These are phyloP conservation scores for Hirtodrosophila duncani DNA, from an alignment of 2,888 invertebrate species.

Conservation along the genomic window DNA sequence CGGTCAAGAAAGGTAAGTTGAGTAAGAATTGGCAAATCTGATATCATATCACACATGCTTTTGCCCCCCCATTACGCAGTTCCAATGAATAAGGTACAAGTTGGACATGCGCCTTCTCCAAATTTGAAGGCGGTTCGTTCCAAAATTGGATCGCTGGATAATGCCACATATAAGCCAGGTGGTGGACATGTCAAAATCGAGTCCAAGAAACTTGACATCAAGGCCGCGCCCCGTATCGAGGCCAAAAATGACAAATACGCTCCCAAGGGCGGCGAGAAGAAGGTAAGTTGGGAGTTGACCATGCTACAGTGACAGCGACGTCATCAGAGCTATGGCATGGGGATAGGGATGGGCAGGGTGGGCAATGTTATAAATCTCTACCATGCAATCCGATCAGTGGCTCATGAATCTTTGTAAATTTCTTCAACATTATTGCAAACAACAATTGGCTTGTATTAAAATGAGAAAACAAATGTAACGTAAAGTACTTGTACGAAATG, in stretches of 20 bases:
- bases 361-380: too few species aligned
- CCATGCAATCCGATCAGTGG: too few species aligned
- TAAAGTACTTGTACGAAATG: conserved; percentile 47
- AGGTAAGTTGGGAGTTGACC: conserved; percentile 81
- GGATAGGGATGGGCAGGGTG: conserved; percentile 14
- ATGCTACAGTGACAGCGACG: too few species aligned
- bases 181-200: conserved; percentile 93
- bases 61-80: conserved; percentile 80
- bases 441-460: conserved; percentile 29
- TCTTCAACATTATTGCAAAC: conserved; percentile 21
- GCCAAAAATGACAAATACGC: conserved; percentile 93
- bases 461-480: conserved; percentile 29
- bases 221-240: conserved; percentile 91
- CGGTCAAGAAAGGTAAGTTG: conserved; percentile 85
- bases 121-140: conserved; percentile 94
- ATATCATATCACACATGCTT: too few species aligned
- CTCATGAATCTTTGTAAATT: conserved; percentile 30
- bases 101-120: conserved; percentile 93
- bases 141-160: conserved; percentile 94
- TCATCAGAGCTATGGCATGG: neutral
- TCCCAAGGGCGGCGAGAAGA: conserved; percentile 93
- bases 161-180: conserved; percentile 92
- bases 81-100: conserved; percentile 96
- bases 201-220: conserved; percentile 90
- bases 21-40: too few species aligned